Percentiles rank a stretch among this genome's conserved stretches.
Evolutionary conservation across 2,113 vertebrate species (phyloP).

Genomic region (Phylloscopus trochilus): DNA sequence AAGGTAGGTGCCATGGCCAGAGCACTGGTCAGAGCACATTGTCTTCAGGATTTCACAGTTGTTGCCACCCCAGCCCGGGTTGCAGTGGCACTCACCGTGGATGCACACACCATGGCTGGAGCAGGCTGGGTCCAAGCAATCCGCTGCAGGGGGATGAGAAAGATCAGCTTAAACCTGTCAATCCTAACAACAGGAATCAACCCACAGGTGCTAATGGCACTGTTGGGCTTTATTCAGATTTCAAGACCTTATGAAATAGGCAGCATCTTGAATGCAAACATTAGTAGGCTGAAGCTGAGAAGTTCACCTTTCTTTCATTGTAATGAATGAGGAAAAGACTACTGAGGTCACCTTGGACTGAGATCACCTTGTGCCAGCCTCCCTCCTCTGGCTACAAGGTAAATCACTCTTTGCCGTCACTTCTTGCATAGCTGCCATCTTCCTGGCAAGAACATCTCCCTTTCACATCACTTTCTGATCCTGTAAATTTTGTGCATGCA

Average conservation of each 20-base stretch:
- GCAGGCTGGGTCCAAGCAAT: constrained; percentile 92
- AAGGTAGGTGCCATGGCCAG: constrained; percentile 90
- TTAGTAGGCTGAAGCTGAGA: neutral
- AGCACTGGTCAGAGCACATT: constrained; percentile 94
- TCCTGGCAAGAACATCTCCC: neutral
- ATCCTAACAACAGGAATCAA: neutral
- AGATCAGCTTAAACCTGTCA: neutral
- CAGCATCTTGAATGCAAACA: neutral
- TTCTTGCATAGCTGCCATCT: neutral
- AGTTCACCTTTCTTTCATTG: neutral
- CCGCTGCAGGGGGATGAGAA: constrained; percentile 73
- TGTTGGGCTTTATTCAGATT: neutral
- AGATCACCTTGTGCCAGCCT: neutral
- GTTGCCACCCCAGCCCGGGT: constrained; percentile 90
- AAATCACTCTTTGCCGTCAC: neutral
- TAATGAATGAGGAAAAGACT: neutral
- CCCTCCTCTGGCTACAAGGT: neutral
- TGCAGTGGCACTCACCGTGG: constrained; percentile 95
- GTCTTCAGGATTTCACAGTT: constrained; percentile 92
- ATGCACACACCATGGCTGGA: constrained; percentile 91
- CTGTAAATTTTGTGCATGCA: neutral
- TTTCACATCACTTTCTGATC: neutral
- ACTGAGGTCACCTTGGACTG: too few relatives aligned
- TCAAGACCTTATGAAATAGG: neutral
- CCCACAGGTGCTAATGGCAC: fast-evolving